phyloP scores from a whole-genome alignment of 2,113 vertebrate genomes.

The Calonectris borealis region DNA sequence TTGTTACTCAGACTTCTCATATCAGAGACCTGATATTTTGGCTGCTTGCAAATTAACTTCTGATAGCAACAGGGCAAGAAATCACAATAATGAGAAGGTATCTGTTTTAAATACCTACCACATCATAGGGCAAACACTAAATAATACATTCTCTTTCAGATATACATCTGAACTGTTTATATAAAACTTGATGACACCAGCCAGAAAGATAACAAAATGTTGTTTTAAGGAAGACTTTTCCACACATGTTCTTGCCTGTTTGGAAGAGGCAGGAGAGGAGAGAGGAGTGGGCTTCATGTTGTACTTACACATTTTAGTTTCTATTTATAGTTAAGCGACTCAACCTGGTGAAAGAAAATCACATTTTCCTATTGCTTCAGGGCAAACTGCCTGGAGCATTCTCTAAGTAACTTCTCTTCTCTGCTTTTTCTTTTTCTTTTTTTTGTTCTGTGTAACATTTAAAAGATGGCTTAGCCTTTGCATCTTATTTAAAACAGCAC shows the following conservation, averaged over 20 bases:
- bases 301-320: neutral
- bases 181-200: neutral
- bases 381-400: neutral
- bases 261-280: neutral
- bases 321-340: slow-evolving; percentile 11
- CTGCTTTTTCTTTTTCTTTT: too few relatives aligned
- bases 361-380: slow-evolving; percentile 4
- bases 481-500: neutral
- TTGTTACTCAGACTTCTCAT: neutral
- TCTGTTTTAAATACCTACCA: neutral
- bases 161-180: neutral
- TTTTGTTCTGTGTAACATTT: neutral
- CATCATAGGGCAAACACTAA: neutral
- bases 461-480: neutral
- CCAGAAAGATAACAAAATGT: neutral
- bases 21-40: neutral
- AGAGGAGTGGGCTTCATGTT: neutral
- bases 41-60: neutral
- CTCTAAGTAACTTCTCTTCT: neutral
- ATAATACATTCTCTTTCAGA: neutral
- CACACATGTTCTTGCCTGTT: neutral
- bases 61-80: neutral
- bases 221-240: neutral
- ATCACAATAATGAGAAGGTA: neutral
- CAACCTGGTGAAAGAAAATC: neutral